Evolutionary conservation across 2,888 invertebrate species (phyloP), one percentile per base, ranked within the genome.

Genomic region (Spodoptera exigua): DNA sequence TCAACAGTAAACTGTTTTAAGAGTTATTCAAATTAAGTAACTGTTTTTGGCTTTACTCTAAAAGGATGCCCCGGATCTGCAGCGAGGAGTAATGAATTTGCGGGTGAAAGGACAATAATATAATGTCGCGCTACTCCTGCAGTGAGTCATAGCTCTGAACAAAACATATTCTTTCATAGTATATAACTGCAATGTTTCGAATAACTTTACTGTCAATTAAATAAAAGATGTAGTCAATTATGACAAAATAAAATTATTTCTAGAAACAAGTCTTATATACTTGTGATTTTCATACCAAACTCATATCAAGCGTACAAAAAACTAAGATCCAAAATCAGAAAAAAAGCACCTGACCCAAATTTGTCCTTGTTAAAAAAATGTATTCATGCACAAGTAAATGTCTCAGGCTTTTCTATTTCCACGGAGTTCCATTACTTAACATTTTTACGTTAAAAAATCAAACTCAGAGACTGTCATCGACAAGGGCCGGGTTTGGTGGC

Each of bases 21-120:
- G 58, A 63, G 67, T 62, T 78, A 76, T 76, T 79, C 57, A 78
- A 79, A 79, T 78, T 64, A 70, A 68, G 66, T 40, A 61, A 65
- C 68, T 61, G 66, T 53, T 63, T 53, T 44, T 53, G 60, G 46
- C 37, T 41, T 51, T 18, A 41, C 55, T 72, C 14, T 55, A 67
- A 72, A 72, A 64, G 66, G 60, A 57, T 59, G 36, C 12, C 40
- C 37, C 48, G 58, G 54, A 70, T 70, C 60, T 66, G 49, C 64
- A 57, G 57, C 59, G 57, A 59, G 18, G 48, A 32, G 49, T 70
- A 61, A 70, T 76, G 65, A 65, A 76, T 73, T 65, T 35, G n/a
- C 45, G 54, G 16, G 70, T 51, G 49, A 72, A 54, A 54, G 51
- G 43, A 60, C 17, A 35, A 37, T 51, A 47, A 12, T 32, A 35